These are phyloP conservation scores for Stomorhina lunata DNA, from an alignment of 2,888 invertebrate species.

Conservation along the genomic window DNA sequence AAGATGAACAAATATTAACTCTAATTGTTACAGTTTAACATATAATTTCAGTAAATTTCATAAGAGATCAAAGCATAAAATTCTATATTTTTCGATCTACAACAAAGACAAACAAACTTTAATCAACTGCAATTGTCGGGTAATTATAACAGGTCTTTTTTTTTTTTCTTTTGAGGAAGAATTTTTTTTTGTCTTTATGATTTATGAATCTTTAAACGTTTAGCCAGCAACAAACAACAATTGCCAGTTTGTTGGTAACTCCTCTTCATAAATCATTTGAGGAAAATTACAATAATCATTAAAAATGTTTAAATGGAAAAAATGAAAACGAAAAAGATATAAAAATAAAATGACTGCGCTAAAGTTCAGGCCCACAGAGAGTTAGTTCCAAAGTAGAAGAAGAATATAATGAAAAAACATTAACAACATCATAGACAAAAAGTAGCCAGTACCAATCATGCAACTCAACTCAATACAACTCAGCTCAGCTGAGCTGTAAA, in stretches of 20 bases:
- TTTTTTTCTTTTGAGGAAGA: no score
- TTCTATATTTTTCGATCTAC: background rate
- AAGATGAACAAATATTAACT: constrained; percentile 12
- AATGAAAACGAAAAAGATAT: background rate
- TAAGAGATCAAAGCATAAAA: constrained; percentile 52
- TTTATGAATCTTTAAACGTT: background rate
- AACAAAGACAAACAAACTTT: background rate
- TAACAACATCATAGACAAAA: constrained; percentile 57
- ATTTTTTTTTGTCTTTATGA: background rate
- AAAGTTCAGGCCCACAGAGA: constrained; percentile 62
- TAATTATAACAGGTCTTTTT: constrained; percentile 46
- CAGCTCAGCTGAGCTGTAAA: no score
- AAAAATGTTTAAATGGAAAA: constrained; percentile 44
- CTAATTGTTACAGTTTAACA: constrained; percentile 44
- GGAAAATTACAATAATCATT: constrained; percentile 62
- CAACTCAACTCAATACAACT: no score
- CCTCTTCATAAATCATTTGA: constrained; percentile 62
- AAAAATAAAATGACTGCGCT: constrained; percentile 33
- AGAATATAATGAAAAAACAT: background rate
- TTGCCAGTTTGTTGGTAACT: constrained; percentile 24
- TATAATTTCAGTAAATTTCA: constrained; percentile 6
- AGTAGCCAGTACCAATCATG: constrained; percentile 63
- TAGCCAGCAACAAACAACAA: background rate
- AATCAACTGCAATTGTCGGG: constrained; percentile 33
- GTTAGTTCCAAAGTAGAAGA: constrained; percentile 45